These are phyloP conservation scores for Lophura nycthemera DNA, from an alignment of 2,113 vertebrate genomes.

Conservation along the genomic window DNA sequence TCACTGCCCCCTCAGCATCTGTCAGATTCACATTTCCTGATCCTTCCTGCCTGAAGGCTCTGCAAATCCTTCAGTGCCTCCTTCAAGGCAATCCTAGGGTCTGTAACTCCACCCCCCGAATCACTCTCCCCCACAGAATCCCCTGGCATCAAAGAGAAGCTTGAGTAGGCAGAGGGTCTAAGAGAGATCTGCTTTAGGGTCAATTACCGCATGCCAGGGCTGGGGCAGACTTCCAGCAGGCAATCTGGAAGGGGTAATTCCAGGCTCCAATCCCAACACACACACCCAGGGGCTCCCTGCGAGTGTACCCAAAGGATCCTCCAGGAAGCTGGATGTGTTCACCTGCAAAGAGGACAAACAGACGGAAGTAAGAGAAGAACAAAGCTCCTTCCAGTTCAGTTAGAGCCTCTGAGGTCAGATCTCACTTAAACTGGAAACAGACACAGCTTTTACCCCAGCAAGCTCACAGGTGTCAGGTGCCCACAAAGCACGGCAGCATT, in stretches of 20 bases:
- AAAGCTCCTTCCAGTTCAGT: background rate
- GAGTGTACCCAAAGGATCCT: constrained; percentile 91
- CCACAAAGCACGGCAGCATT: background rate
- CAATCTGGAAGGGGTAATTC: constrained; percentile 94
- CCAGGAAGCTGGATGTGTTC: constrained; percentile 92
- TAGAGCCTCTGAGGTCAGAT: background rate
- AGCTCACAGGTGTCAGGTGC: background rate
- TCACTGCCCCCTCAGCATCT: background rate
- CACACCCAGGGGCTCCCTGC: constrained; percentile 92
- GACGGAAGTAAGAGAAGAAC: background rate
- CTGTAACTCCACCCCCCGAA: background rate
- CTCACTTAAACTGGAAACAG: background rate
- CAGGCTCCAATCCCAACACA: constrained; percentile 96
- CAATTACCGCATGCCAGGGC: constrained; percentile 92
- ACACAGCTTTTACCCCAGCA: background rate
- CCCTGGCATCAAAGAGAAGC: background rate
- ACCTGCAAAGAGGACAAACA: constrained; percentile 75
- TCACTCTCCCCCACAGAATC: background rate
- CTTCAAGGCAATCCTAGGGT: background rate
- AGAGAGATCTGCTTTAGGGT: too few relatives aligned
- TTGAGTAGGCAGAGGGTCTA: background rate
- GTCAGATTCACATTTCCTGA: background rate
- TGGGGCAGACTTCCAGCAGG: constrained; percentile 90
- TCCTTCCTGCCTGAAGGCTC: background rate
- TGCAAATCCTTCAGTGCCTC: background rate